Percentiles rank a stretch among this genome's conserved stretches.
Conservation (phyloP, 1,140 invertebrate species). For the Drosophila subpulchrella region DNA sequence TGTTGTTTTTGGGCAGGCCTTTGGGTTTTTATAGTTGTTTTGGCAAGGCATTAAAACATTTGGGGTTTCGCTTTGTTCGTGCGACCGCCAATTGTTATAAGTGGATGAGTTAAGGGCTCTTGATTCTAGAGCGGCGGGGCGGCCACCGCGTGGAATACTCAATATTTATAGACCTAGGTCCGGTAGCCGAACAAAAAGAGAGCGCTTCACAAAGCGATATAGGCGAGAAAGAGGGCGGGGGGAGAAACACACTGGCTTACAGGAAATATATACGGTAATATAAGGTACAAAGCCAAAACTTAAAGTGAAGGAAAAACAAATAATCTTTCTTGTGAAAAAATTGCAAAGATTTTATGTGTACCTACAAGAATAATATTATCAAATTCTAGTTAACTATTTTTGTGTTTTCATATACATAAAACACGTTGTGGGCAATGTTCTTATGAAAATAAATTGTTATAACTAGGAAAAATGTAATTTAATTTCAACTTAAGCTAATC, state of each 20-base stretch:
- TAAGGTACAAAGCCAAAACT: too few relatives aligned
- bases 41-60: constrained; percentile 58
- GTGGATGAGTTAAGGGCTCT: constrained; percentile 41
- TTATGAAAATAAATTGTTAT: background rate
- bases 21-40: constrained; percentile 56
- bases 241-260: constrained; percentile 17
- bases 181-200: constrained; percentile 47
- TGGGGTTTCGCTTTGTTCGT: constrained; percentile 49
- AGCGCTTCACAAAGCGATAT: background rate
- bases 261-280: background rate
- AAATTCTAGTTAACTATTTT: too few relatives aligned
- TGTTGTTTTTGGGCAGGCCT: constrained; percentile 38
- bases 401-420: too few relatives aligned
- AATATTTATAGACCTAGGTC: constrained; percentile 76
- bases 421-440: too few relatives aligned
- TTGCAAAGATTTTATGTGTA: too few relatives aligned
- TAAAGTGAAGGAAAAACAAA: too few relatives aligned
- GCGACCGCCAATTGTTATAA: constrained; percentile 33
- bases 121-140: constrained; percentile 13
- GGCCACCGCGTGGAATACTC: constrained; percentile 27
- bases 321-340: too few relatives aligned
- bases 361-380: too few relatives aligned
- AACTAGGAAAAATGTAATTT: background rate
- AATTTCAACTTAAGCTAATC: background rate
- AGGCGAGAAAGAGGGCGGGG: constrained; percentile 7